Evolutionary conservation across 2,797 vertebrate genomes (phyloP), one percentile per base, ranked within the genome.

Genomic region (Scolopax rusticola): DNA sequence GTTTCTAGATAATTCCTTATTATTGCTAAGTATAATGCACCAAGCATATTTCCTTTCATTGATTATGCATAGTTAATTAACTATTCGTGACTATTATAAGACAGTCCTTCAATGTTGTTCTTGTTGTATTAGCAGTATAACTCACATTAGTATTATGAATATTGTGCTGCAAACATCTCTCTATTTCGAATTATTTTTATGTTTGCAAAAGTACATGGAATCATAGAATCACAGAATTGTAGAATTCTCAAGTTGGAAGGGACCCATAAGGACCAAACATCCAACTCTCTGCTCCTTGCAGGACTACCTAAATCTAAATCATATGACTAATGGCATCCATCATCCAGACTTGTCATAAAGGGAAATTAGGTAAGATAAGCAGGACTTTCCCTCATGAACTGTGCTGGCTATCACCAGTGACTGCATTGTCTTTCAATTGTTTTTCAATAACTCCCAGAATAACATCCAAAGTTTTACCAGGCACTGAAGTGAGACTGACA

Each of bases 281-380:
- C 41, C 14, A 50, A 38, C 2, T 64, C 15, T 25, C 45, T 82
- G n/a, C 15, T 60, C 5, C 5, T 79, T 0, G 0, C 6, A 41
- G 25, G 9, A 36, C 19, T 56, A 36, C 25, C 4, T 23, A 45
- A 69, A 70, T 28, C 6, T 28, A 28, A 54, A 50, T 8, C 5
- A 11, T 9, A n/a, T 36, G 30, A 78, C 13, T 30, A 43, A 56
- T 6, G 78, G 0, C 5, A 2, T 57, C 19, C n/a, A 33, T 45
- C 3, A 1, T 16, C 5, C 6, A 13, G 40, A 38, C 24, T 38
- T 79, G 25, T 78, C 19, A 45, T 23, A 78, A 54, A 30, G 54
- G 19, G 12, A 43, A 28, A 33, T 32, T 45, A 45, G 43, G 27
- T 32, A 38, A 27, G 41, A 27, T 20, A 68, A 57, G 8, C 13